Evolutionary conservation across 2,888 invertebrate genomes (phyloP), one percentile per base, ranked within the genome.

Genomic region (Eremobia ochroleuca): DNA sequence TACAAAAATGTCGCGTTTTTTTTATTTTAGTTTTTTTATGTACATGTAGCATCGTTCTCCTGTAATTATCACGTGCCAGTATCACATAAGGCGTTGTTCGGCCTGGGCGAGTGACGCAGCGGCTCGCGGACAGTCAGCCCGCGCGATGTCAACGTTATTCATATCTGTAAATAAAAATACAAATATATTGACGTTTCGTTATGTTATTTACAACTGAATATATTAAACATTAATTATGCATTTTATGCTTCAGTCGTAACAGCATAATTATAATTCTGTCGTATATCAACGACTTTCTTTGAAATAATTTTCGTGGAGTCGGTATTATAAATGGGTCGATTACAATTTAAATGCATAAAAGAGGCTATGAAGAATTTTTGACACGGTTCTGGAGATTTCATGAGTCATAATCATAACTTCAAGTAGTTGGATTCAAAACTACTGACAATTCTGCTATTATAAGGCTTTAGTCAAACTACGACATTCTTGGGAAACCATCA

Each of bases 1-100:
- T 96, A 97, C 96, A 97, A 97, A 97, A 96, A 95, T 95, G 93
- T 95, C 93, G 94, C 92, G 89, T 82, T 83, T 86, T 88, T 77
- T 91, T 83, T 28, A 89, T 85, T 88, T 89, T 88, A 88, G 82
- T 84, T 85, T 88, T 46, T 94, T 93, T 96, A 97, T 97, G 93
- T 97, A 97, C 97, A 97, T 93, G 91, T 94, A 95, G 96, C 96
- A 95, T 96, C 94, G 95, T 95, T 96, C 95, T 96, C 96, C 96
- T 95, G 93, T 93, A 93, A 91, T 93, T 94, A 92, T 94, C 94
- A 93, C 95, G 94, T 90, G 91, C 90, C 87, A 78, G 83, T 90
- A 88, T 87, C 87, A 88, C 88, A 83, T 81, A 83, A 83, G 87
- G 87, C 83, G 82, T 28, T 82, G 89, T 74, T 76, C 85, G 67